Percentiles rank a stretch among this genome's conserved stretches.
These are phyloP conservation scores for Neoarius graeffei DNA, from an alignment of 2,113 vertebrate genomes.

Conservation along the genomic window DNA sequence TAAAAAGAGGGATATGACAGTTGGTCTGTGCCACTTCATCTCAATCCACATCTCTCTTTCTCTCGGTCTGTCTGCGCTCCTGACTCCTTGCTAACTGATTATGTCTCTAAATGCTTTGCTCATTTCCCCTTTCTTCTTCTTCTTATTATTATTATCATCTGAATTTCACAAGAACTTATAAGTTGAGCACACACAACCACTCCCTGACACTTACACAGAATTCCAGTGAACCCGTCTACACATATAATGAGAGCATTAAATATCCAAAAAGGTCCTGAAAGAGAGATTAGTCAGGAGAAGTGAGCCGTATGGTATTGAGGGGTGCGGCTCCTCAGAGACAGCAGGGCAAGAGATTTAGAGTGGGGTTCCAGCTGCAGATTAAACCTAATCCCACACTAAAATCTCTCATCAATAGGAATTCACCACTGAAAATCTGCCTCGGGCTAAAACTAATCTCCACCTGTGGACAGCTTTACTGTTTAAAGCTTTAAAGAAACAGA, in stretches of 20 bases:
- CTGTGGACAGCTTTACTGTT: conserved; percentile 10
- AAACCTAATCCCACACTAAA: conserved; percentile 8
- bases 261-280: neutral
- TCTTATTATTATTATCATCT: neutral
- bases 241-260: neutral
- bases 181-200: conserved; percentile 1
- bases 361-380: conserved; percentile 17
- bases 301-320: neutral
- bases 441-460: conserved; percentile 1
- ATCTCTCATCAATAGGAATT: neutral
- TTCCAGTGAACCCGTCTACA: neutral
- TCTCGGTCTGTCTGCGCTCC: conserved; percentile 12
- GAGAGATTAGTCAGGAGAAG: conserved; percentile 22
- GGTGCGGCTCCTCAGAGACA: neutral
- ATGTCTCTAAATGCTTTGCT: conserved; percentile 21
- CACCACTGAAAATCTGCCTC: neutral
- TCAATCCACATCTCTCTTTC: conserved; percentile 31
- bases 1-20: conserved; percentile 41
- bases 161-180: conserved; percentile 5
- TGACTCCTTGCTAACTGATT: conserved; percentile 30
- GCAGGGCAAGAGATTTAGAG: neutral
- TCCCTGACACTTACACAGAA: conserved; percentile 3
- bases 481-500: neutral
- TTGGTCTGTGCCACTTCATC: conserved; percentile 42
- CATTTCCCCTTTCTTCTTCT: conserved; percentile 21